Base-by-base conservation (phyloP, 1,140 invertebrate species). In the Cydia pomonella region DNA sequence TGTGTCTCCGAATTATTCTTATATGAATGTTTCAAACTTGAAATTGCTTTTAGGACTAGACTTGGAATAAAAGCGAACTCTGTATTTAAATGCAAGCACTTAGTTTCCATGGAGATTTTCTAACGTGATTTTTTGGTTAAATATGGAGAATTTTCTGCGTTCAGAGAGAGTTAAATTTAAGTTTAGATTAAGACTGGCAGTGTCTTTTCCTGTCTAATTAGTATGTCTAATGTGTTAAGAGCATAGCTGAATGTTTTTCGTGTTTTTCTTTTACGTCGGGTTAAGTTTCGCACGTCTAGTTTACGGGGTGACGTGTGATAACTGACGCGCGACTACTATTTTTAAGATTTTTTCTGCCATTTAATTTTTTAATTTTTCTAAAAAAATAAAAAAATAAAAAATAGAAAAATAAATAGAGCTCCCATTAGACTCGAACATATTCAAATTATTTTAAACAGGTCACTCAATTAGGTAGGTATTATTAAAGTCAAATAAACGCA, bases 131-230 rank as follows among this genome's bases (percentile, higher is more conserved):
- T 41, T 41, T 41, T 41, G 38, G 12, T n/a, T 41, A 41, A 41
- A 41, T 10, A 41, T 41, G 12, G 12, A 59, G 44, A 13, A 47
- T 1, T n/a, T 59, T 59, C 7, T 23, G 16, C 53, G n/a, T n/a
- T n/a, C n/a, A n/a, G n/a, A n/a, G n/a, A 7, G n/a, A 21, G 53
- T 41, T 10, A 21, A 59, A 59, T 23, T 12, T 59, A 23, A 21
- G 16, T n/a, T 59, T 21, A 59, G 18, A 21, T 53, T 53, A n/a
- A 59, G 53, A 59, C 9, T 59, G 53, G 2, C 53, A 59, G 21
- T 59, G 53, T 59, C 21, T 18, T 21, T 59, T 59, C 0, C 53
- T 59, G 53, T 59, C 53, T 59, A 59, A 59, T 59, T 59, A 59
- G 53, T 23, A 1, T 59, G 53, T 59, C 9, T 59, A 59, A 59